These are phyloP conservation scores for Glaucidium brasilianum DNA, from an alignment of 2,113 vertebrate genomes.

Conservation along the genomic window DNA sequence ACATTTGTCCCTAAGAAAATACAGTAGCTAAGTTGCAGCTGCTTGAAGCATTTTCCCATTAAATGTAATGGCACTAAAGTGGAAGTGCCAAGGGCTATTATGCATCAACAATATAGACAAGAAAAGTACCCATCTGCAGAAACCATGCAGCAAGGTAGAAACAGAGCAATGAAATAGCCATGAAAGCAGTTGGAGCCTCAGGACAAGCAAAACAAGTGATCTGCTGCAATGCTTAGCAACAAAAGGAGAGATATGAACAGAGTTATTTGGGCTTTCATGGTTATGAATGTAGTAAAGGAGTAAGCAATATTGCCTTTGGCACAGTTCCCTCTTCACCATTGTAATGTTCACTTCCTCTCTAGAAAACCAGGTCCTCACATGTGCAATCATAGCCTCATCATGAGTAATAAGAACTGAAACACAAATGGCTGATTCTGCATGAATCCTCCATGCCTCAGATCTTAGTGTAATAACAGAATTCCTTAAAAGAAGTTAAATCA, in stretches of 20 bases:
- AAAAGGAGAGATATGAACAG: background rate
- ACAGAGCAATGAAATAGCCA: conserved; percentile 32
- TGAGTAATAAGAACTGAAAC: background rate
- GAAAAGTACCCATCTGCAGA: conserved; percentile 34
- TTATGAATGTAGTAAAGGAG: background rate
- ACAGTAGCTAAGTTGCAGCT: background rate
- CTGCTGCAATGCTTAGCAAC: conserved; percentile 17
- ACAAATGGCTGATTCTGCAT: background rate
- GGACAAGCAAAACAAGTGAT: conserved; percentile 40
- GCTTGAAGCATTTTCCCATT: conserved; percentile 23
- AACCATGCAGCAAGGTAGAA: conserved; percentile 44
- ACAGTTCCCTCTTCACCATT: background rate
- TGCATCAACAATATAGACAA: background rate
- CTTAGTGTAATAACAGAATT: background rate
- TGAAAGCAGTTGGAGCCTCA: conserved; percentile 32
- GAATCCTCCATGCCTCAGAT: background rate
- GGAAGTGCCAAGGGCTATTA: background rate
- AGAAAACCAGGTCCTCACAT: background rate
- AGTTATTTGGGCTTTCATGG: background rate
- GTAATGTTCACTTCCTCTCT: background rate
- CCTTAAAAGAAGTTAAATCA: background rate
- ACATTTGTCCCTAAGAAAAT: background rate
- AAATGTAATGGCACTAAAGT: conserved; percentile 10
- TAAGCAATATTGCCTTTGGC: conserved; percentile 14
- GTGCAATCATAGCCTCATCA: background rate